Evolutionary conservation across 1,140 invertebrate genomes (phyloP).

Genomic region (Scaptodrosophila lebanonensis): DNA sequence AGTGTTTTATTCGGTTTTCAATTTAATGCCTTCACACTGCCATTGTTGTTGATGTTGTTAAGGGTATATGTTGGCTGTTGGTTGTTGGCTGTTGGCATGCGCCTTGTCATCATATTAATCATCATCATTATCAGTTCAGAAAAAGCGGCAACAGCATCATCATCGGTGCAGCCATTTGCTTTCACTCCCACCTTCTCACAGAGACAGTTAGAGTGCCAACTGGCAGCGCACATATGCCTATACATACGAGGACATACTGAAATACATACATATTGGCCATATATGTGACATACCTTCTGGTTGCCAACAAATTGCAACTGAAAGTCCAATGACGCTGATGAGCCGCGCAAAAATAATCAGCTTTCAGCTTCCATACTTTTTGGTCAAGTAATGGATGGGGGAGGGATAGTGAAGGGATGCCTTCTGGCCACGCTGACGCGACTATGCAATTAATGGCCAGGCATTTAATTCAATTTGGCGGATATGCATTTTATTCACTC

Average conservation of each 20-base stretch:
- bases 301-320: slow-evolving; percentile 23
- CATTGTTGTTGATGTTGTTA: no score
- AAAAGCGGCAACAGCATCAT: neutral
- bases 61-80: no score
- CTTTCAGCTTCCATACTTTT: slow-evolving; percentile 33
- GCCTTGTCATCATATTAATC: slow-evolving; percentile 26
- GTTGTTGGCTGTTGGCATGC: no score
- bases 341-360: slow-evolving; percentile 40
- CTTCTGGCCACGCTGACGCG: neutral
- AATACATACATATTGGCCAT: no score
- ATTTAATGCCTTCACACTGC: slow-evolving; percentile 49
- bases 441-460: slow-evolving; percentile 46
- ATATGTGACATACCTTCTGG: no score
- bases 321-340: slow-evolving; percentile 15
- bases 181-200: no score
- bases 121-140: slow-evolving; percentile 19
- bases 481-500: slow-evolving; percentile 20
- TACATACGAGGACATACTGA: no score
- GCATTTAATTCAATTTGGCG: slow-evolving; percentile 54
- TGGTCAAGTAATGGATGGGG: slow-evolving; percentile 9
- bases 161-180: neutral
- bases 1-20: slow-evolving; percentile 75
- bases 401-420: no score
- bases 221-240: no score
- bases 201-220: no score